phyloP scores from a whole-genome alignment of 2,888 invertebrate species.

The Agrotis exclamationis region DNA sequence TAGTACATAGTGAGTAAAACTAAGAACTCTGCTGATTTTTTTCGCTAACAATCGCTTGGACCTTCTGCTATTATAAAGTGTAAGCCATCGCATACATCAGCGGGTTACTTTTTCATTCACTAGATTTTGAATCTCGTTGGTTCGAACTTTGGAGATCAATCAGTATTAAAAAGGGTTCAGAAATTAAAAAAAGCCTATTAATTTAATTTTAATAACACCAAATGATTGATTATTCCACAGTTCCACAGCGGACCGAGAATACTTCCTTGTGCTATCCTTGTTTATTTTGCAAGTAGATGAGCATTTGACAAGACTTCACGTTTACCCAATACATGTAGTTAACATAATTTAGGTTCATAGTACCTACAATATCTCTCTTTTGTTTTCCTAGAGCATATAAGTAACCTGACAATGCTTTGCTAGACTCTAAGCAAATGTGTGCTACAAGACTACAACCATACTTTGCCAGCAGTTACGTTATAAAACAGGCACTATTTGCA shows the following conservation, averaged over 20 bases:
- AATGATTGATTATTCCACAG: background rate
- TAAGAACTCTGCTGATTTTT: background rate
- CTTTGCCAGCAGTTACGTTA: too few species aligned
- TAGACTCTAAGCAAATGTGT: too few species aligned
- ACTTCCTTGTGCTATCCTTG: background rate
- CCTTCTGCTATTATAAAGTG: too few species aligned
- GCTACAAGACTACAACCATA: too few species aligned
- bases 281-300: background rate
- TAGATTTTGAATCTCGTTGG: background rate
- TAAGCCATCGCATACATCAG: too few species aligned
- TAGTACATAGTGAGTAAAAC: slow-evolving; percentile 2
- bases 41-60: too few species aligned
- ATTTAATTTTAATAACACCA: background rate
- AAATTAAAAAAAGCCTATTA: background rate
- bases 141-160: too few species aligned
- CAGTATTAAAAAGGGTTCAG: too few species aligned
- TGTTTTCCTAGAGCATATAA: too few species aligned
- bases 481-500: too few species aligned
- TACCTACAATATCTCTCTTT: too few species aligned
- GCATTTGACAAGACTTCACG: background rate
- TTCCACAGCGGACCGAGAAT: background rate
- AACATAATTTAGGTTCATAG: background rate
- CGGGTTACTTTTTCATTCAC: background rate
- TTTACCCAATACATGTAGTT: background rate
- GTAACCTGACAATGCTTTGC: too few species aligned